Evolutionary conservation across 2,113 vertebrate genomes (phyloP).

Genomic region (Orcinus orca): DNA sequence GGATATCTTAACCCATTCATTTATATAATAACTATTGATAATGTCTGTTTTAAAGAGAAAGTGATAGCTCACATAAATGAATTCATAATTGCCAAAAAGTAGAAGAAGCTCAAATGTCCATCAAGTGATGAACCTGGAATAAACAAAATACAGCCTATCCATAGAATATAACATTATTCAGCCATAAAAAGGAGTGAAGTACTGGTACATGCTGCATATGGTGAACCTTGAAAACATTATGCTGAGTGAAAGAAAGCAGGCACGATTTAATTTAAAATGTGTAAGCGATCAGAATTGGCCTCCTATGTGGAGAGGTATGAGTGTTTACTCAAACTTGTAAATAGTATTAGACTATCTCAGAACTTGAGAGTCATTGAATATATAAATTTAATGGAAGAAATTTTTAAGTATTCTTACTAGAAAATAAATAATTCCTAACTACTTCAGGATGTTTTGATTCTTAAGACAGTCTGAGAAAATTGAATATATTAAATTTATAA

Average conservation of each 20-base stretch:
- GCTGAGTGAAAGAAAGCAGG: background rate
- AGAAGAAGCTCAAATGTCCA: background rate
- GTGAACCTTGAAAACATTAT: background rate
- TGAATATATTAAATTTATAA: conserved; percentile 19
- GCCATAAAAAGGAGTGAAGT: background rate
- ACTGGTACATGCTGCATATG: background rate
- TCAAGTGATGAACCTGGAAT: background rate
- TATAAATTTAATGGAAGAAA: background rate
- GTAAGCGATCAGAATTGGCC: background rate
- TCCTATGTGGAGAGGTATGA: background rate
- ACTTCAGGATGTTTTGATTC: conserved; percentile 3
- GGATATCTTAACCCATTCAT: background rate
- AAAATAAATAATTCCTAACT: background rate
- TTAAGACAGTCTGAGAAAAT: conserved; percentile 11
- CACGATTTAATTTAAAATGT: background rate
- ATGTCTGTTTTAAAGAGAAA: background rate
- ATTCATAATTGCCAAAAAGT: background rate
- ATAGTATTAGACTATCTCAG: background rate
- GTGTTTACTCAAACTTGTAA: background rate
- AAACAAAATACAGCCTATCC: background rate
- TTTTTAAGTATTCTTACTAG: background rate
- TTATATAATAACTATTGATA: background rate
- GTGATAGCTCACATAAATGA: background rate
- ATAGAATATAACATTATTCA: background rate
- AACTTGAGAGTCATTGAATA: background rate